Conservation (phyloP, 2,888 invertebrate genomes). For the Papilio demoleus region DNA sequence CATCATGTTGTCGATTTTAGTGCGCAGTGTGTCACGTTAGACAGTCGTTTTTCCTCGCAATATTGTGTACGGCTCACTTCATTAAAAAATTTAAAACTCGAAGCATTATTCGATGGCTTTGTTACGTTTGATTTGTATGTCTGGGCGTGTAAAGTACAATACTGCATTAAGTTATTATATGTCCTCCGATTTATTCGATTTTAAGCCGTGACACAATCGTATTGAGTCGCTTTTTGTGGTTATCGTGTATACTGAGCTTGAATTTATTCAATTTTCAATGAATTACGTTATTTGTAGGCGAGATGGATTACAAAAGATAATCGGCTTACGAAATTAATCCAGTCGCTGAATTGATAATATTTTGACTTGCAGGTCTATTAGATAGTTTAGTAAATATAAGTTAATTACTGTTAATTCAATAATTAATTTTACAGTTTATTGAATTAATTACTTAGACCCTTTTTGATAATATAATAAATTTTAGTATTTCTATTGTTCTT, state of each 20-base stretch:
- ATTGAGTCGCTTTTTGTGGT: slow-evolving; percentile 52
- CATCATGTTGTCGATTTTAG: slow-evolving; percentile 44
- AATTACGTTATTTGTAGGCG: slow-evolving; percentile 60
- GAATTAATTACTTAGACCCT: too few species aligned
- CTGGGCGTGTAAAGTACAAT: slow-evolving; percentile 69
- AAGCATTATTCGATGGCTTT: slow-evolving; percentile 73
- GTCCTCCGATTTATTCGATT: slow-evolving; percentile 45
- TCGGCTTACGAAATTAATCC: slow-evolving; percentile 51
- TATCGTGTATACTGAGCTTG: slow-evolving; percentile 42
- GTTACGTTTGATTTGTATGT: slow-evolving; percentile 76
- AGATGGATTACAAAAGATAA: slow-evolving; percentile 57
- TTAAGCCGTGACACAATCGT: slow-evolving; percentile 51
- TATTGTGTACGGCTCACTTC: slow-evolving; percentile 75
- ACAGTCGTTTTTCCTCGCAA: slow-evolving; percentile 70
- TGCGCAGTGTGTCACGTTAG: slow-evolving; percentile 55
- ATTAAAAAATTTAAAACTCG: slow-evolving; percentile 78
- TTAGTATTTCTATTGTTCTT: too few species aligned
- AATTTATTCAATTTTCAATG: slow-evolving; percentile 67
- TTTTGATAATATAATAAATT: too few species aligned
- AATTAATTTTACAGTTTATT: too few species aligned
- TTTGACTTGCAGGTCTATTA: slow-evolving; percentile 46
- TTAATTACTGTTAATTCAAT: background rate
- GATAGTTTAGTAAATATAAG: background rate
- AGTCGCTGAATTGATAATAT: slow-evolving; percentile 64
- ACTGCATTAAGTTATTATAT: slow-evolving; percentile 54